Base-by-base conservation (phyloP, 2,888 invertebrate genomes). In the Epinotia nisella region DNA sequence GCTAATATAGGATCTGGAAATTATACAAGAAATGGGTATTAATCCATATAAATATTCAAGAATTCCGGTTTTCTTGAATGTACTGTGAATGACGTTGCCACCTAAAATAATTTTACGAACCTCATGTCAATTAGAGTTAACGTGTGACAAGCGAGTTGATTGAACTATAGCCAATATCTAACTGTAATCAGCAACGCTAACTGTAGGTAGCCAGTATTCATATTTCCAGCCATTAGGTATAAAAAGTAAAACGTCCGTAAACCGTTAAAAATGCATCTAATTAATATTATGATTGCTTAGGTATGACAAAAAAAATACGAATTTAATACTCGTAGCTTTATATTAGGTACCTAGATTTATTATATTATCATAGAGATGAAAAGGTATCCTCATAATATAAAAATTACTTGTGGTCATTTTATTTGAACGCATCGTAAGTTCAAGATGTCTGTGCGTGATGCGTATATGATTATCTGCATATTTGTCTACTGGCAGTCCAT, bases 401-500 rank as follows among this genome's bases (percentile, higher is more conserved):
- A 5, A 10, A 3, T n/a, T 19, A 53, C 19, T 19, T 41, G 19
- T 24, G 21, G 11, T 24, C 17, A 5, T 3, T 17, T 29, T 11
- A 9, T 17, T 53, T 55, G 35, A 65, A 65, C 65, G 65, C 53
- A 55, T 17, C 39, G 9, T 65, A 35, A 19, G 13, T 29, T 55
- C 35, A 53, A 55, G 65, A 39, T 65, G 64, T 49, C 35, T 29
- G 49, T 49, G 41, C n/a, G 49, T 45, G 9, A 19, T 29, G 21
- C 2, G 0, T 5, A 17, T 64, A 29, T 7, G 13, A 13, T 10
- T 51, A 21, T 49, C 11, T 1, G 15, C 1, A 35, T 15, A 19
- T 55, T 65, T 21, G 41, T 15, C 10, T 51, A 45, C 61, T 53
- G 69, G 75, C 76, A 85, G 83, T 85, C 61, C 29, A 71, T 74